These are phyloP conservation scores for Asobara japonica DNA, from an alignment of 1,140 invertebrate genomes.

Conservation along the genomic window DNA sequence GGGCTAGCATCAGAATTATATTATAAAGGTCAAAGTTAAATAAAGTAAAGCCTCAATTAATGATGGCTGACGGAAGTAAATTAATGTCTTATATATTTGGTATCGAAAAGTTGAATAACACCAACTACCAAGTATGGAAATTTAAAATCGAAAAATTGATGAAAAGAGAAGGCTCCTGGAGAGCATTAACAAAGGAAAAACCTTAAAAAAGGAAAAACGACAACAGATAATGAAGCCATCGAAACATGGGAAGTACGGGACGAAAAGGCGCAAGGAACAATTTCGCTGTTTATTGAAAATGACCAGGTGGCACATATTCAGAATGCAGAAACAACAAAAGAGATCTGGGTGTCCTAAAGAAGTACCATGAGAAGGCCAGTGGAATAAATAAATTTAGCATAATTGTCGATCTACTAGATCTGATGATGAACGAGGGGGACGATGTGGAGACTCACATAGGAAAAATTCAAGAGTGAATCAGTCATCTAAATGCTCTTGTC, in stretches of 20 bases:
- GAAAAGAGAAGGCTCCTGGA: constrained; percentile 21
- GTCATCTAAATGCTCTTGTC: constrained; percentile 29
- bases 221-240: neutral
- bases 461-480: neutral
- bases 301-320: constrained; percentile 17
- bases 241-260: constrained; percentile 25
- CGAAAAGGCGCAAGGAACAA: constrained; percentile 14
- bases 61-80: neutral
- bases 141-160: constrained; percentile 31
- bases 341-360: constrained; percentile 23
- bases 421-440: neutral
- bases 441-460: constrained; percentile 30
- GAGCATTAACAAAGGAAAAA: neutral
- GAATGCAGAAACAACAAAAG: constrained; percentile 15
- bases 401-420: too few relatives aligned
- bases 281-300: constrained; percentile 31
- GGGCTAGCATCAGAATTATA: neutral
- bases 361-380: constrained; percentile 25
- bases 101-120: constrained; percentile 29
- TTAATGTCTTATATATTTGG: neutral
- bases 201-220: constrained; percentile 3
- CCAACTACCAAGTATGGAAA: constrained; percentile 32
- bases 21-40: neutral
- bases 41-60: neutral
- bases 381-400: constrained; percentile 10